Evolutionary conservation across 2,797 vertebrate genomes (phyloP).

Genomic region (Crenuchus spilurus): DNA sequence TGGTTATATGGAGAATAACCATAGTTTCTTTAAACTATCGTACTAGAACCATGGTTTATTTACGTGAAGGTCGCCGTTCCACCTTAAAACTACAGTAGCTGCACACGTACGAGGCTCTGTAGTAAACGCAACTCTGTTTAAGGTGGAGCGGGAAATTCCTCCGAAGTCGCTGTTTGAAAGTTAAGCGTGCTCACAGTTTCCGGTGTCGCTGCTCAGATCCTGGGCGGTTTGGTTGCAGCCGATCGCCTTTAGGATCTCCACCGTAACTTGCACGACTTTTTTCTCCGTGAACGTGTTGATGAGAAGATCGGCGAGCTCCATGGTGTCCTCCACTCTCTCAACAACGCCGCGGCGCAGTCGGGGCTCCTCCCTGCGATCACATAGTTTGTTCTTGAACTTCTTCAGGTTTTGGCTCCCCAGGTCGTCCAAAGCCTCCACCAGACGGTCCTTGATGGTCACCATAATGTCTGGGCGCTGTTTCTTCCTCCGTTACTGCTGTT

Average conservation of each 20-base stretch:
- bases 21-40: too few relatives aligned
- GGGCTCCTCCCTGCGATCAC: slow-evolving; percentile 35
- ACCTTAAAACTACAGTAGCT: too few relatives aligned
- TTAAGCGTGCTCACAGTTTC: not conserved
- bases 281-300: slow-evolving; percentile 31
- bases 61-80: too few relatives aligned
- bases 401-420: not conserved
- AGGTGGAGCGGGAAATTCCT: too few relatives aligned
- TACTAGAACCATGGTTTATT: too few relatives aligned
- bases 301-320: slow-evolving; percentile 37
- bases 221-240: not conserved
- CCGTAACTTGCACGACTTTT: not conserved
- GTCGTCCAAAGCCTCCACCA: slow-evolving; percentile 31
- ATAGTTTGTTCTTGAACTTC: slow-evolving; percentile 33
- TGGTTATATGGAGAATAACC: too few relatives aligned
- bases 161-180: too few relatives aligned
- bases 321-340: not conserved
- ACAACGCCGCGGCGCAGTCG: slow-evolving; percentile 14
- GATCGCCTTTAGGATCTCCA: slow-evolving; percentile 32
- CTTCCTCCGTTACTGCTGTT: not conserved
- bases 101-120: too few relatives aligned
- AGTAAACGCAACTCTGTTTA: too few relatives aligned
- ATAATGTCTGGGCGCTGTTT: not conserved
- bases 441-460: slow-evolving; percentile 7
- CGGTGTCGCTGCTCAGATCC: not conserved